Percentiles rank a stretch among this genome's conserved stretches.
Conservation (phyloP, 2,113 vertebrate species). For the Burhinus oedicnemus region DNA sequence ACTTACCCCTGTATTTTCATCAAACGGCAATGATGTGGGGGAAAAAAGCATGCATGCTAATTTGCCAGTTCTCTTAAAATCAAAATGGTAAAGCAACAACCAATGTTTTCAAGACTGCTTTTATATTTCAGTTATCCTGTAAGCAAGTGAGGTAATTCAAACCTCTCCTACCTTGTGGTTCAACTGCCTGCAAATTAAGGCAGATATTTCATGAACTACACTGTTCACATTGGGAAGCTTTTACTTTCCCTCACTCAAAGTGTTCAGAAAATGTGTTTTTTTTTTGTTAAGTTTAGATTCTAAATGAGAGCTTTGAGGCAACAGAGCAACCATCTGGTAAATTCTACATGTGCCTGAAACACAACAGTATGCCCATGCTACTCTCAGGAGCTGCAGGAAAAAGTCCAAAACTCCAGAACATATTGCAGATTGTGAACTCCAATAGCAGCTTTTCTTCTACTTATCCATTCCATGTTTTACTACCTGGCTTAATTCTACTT, state of each 20-base stretch:
- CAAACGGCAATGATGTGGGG: accelerated
- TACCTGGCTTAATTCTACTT: not conserved
- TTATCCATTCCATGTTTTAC: not conserved
- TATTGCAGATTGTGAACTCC: not conserved
- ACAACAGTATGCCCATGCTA: not conserved
- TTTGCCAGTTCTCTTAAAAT: not conserved
- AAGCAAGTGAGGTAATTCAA: not conserved
- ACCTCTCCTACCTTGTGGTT: not conserved
- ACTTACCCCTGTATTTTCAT: not conserved
- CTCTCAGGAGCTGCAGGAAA: not conserved
- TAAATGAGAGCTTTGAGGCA: not conserved
- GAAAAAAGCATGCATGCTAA: not conserved
- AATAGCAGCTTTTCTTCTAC: not conserved
- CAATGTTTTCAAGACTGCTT: not conserved
- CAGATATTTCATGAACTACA: not conserved
- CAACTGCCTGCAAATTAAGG: not conserved
- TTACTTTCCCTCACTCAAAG: not conserved
- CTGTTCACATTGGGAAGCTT: not conserved
- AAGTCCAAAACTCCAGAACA: not conserved
- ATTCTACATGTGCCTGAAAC: not conserved
- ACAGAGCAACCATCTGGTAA: not conserved
- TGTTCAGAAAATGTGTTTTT: not conserved
- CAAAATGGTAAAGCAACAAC: not conserved
- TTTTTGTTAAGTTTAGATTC: not conserved
- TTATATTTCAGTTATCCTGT: not conserved